These are phyloP conservation scores for Xestia c-nigrum DNA, from an alignment of 2,888 invertebrate species.

Conservation along the genomic window DNA sequence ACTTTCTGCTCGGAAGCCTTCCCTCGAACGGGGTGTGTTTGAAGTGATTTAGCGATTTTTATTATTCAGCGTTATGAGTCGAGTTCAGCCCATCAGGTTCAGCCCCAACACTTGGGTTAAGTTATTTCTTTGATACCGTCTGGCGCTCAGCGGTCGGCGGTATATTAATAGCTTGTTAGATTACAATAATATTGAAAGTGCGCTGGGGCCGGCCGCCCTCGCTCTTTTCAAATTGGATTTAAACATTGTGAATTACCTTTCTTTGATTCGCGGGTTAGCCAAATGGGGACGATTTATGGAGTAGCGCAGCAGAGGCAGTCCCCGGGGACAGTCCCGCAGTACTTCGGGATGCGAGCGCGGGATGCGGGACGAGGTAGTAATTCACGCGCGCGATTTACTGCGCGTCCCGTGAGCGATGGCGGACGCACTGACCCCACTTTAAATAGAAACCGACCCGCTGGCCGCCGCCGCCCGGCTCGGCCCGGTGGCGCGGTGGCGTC, in stretches of 20 bases:
- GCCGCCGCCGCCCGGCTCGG: constrained; percentile 53
- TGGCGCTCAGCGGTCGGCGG: constrained; percentile 60
- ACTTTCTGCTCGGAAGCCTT: not conserved
- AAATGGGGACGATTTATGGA: constrained; percentile 88
- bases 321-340: constrained; percentile 56
- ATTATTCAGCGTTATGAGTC: constrained; percentile 26
- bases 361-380: constrained; percentile 69
- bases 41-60: constrained; percentile 14
- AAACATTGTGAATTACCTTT: constrained; percentile 89
- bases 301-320: constrained; percentile 72
- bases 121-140: constrained; percentile 63
- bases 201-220: constrained; percentile 72
- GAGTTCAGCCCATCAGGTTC: constrained; percentile 22
- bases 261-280: constrained; percentile 89
- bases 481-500: constrained; percentile 37
- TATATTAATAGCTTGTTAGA: constrained; percentile 74
- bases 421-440: constrained; percentile 77
- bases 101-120: constrained; percentile 50
- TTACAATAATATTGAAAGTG: constrained; percentile 73
- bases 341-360: constrained; percentile 19
- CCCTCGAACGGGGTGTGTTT: not conserved
- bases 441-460: constrained; percentile 73
- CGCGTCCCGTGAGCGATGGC: constrained; percentile 75
- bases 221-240: constrained; percentile 84
- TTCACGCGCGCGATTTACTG: constrained; percentile 80